Evolutionary conservation across 2,113 vertebrate genomes (phyloP).

Genomic region (Chauna torquata): DNA sequence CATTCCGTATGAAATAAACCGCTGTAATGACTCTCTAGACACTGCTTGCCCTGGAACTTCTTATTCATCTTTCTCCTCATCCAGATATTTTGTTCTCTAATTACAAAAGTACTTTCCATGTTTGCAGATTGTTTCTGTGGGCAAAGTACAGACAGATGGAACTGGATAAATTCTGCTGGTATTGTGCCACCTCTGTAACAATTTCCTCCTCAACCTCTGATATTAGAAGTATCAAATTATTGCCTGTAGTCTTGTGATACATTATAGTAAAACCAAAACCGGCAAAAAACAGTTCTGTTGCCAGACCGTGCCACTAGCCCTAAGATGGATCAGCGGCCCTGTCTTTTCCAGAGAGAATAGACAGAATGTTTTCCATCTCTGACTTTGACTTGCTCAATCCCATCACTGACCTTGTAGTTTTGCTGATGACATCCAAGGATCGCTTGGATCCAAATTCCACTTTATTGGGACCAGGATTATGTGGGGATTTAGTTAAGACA

Average conservation of each 20-base stretch:
- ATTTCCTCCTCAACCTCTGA: background rate
- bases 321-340: background rate
- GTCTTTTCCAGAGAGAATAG: background rate
- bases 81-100: background rate
- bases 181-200: background rate
- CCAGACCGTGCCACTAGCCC: background rate
- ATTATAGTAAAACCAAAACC: background rate
- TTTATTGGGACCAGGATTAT: background rate
- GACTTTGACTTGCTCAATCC: background rate
- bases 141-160: background rate
- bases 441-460: background rate
- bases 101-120: background rate
- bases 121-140: background rate
- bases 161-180: background rate
- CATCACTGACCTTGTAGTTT: background rate
- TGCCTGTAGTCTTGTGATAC: background rate
- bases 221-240: background rate
- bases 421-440: background rate
- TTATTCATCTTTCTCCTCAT: background rate
- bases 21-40: slow-evolving; percentile 5
- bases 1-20: background rate
- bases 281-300: background rate
- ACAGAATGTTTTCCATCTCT: background rate
- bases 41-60: slow-evolving; percentile 1
- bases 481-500: background rate